Conservation (phyloP, 1,140 invertebrate species). For the Drosophila nebulosa region DNA sequence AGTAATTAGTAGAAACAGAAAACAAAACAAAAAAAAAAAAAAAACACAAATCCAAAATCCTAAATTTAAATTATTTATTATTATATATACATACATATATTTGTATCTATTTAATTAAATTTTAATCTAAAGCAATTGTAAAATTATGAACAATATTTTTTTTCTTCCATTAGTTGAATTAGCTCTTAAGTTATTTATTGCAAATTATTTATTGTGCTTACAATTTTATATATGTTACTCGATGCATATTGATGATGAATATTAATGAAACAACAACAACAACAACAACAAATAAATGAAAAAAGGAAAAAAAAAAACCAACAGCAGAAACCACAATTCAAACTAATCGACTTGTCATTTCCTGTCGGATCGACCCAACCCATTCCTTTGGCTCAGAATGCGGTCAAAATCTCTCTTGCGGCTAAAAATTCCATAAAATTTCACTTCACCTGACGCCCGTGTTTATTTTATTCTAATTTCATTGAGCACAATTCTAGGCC, state of each 20-base stretch:
- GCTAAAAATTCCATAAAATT: conserved; percentile 63
- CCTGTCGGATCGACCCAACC: neutral
- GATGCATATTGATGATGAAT: conserved; percentile 61
- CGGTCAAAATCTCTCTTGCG: conserved; percentile 57
- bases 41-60: conserved; percentile 28
- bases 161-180: conserved; percentile 31
- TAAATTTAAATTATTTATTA: conserved; percentile 23
- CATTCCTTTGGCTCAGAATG: conserved; percentile 38
- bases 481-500: conserved; percentile 51
- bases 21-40: neutral
- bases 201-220: conserved; percentile 56
- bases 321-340: neutral
- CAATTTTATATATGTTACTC: conserved; percentile 48
- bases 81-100: too few species aligned
- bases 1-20: conserved; percentile 46
- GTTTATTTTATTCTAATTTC: conserved; percentile 65
- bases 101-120: conserved; percentile 18
- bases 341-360: neutral
- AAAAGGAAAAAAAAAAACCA: neutral
- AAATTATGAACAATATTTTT: conserved; percentile 21
- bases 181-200: conserved; percentile 67
- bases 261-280: too few species aligned
- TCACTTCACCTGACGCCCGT: conserved; percentile 67
- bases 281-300: neutral
- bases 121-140: conserved; percentile 30